phyloP scores from a whole-genome alignment of 2,797 vertebrate species.

The Cephalopachus bancanus region DNA sequence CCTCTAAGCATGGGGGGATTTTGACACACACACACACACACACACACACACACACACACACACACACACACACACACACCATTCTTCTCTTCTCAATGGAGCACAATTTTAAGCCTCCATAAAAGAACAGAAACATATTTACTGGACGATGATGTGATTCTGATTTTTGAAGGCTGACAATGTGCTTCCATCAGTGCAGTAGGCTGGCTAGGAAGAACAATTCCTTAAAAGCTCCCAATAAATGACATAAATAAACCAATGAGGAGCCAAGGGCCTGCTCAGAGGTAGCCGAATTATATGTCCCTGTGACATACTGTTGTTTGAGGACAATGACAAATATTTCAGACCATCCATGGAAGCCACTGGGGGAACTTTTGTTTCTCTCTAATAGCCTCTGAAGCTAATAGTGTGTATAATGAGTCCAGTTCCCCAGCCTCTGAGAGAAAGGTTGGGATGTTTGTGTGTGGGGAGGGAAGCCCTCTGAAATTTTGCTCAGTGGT shows the following conservation, averaged over 20 bases:
- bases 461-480: not conserved
- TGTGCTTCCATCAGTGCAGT: constrained; percentile 58
- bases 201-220: constrained; percentile 64
- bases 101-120: constrained; percentile 78
- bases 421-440: constrained; percentile 31
- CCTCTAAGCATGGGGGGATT: constrained; percentile 55
- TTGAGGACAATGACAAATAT: constrained; percentile 79
- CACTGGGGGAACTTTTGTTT: constrained; percentile 78
- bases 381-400: constrained; percentile 73
- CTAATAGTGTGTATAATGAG: constrained; percentile 77
- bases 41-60: constrained; percentile 69
- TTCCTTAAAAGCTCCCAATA: constrained; percentile 80
- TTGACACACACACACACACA: constrained; percentile 61
- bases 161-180: constrained; percentile 79
- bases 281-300: constrained; percentile 68
- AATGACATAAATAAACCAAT: constrained; percentile 73
- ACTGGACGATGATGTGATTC: constrained; percentile 71
- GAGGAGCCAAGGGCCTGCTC: constrained; percentile 72
- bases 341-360: constrained; percentile 69
- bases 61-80: constrained; percentile 64
- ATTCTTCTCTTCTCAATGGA: constrained; percentile 69
- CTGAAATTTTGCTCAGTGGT: not conserved
- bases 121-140: constrained; percentile 77
- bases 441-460: constrained; percentile 8
- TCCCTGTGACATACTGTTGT: constrained; percentile 61